A percentile compares a stretch with the other conserved stretches of the same genome.
These are phyloP conservation scores for Peromyscus maniculatus DNA, from an alignment of 2,113 vertebrate genomes.

Conservation along the genomic window DNA sequence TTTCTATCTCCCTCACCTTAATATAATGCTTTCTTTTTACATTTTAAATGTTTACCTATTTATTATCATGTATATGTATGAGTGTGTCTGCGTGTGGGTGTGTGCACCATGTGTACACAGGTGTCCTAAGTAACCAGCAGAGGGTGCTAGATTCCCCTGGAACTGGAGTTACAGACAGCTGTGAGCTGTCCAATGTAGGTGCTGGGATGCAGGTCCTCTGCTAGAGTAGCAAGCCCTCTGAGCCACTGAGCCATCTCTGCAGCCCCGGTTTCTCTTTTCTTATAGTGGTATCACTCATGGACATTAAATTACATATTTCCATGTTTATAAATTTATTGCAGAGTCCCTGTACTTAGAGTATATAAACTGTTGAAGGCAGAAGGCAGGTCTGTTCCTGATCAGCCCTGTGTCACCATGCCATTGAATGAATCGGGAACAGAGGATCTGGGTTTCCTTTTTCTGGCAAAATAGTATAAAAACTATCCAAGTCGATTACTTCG, in stretches of 20 bases:
- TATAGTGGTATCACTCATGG: neutral
- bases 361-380: neutral
- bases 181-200: neutral
- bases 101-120: neutral
- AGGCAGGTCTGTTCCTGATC: neutral
- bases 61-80: neutral
- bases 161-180: neutral
- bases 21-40: neutral
- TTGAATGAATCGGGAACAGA: neutral
- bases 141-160: neutral
- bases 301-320: constrained; percentile 9
- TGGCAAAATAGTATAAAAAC: constrained; percentile 40
- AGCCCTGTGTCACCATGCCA: neutral
- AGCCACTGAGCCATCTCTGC: neutral
- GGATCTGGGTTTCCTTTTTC: constrained; percentile 5
- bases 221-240: neutral
- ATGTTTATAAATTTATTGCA: neutral
- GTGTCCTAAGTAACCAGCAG: neutral
- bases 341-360: neutral
- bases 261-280: neutral
- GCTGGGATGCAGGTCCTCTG: neutral
- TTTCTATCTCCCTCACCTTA: neutral
- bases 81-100: neutral
- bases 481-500: constrained; percentile 8
- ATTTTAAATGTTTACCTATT: neutral